Evolutionary conservation across 2,113 vertebrate genomes (phyloP).

Genomic region (Scomber colias): DNA sequence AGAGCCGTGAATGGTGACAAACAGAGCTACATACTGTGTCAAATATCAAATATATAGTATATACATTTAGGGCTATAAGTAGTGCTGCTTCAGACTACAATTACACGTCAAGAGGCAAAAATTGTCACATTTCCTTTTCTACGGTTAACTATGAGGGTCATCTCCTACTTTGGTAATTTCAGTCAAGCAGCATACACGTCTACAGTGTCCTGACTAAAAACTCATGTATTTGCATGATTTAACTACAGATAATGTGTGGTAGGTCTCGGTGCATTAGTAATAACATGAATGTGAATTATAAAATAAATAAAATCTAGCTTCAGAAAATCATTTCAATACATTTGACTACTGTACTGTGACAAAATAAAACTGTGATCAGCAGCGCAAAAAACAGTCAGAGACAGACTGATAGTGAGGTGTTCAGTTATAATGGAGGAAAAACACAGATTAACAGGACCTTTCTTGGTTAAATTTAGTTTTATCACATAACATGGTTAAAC

Average conservation of each 20-base stretch:
- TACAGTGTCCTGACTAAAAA: constrained; percentile 24
- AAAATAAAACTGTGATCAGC: neutral
- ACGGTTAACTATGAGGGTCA: neutral
- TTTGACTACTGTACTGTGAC: neutral
- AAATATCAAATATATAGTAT: constrained; percentile 59
- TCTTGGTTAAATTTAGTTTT: neutral
- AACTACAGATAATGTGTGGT: constrained; percentile 6
- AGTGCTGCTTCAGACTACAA: constrained; percentile 22
- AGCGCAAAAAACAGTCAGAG: constrained; percentile 23
- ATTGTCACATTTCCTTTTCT: constrained; percentile 21
- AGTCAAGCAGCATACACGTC: constrained; percentile 5
- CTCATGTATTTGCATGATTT: neutral
- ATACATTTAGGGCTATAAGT: constrained; percentile 21
- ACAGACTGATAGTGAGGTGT: neutral
- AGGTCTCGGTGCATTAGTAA: constrained; percentile 25
- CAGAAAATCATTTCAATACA: constrained; percentile 6
- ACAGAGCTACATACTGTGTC: constrained; percentile 43
- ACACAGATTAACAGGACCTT: no score
- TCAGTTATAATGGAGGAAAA: neutral
- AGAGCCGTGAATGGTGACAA: constrained; percentile 21
- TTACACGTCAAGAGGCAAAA: neutral
- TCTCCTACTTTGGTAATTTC: constrained; percentile 41
- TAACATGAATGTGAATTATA: constrained; percentile 13
- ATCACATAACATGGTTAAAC: neutral
- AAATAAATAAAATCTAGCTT: neutral